phyloP scores from a whole-genome alignment of 1,140 invertebrate genomes.

The Drosophila parvula region DNA sequence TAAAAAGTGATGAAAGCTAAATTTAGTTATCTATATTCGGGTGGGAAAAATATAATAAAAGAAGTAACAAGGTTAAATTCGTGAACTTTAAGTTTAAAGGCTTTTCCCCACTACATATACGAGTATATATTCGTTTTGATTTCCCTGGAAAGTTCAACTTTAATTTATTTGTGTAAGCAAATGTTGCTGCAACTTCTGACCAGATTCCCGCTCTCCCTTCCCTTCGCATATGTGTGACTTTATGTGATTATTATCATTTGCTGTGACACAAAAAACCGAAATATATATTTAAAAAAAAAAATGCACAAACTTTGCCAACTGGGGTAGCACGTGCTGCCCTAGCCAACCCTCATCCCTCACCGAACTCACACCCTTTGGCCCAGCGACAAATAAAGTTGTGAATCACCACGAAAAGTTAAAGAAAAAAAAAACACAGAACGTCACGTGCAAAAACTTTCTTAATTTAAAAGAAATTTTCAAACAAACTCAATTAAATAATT shows the following conservation, averaged over 20 bases:
- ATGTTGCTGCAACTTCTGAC: neutral
- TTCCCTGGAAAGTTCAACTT: neutral
- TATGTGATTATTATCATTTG: conserved; percentile 61
- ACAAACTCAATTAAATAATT: conserved; percentile 83
- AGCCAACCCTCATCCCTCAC: neutral
- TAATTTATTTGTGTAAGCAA: conserved; percentile 1
- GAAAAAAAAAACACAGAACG: conserved; percentile 31
- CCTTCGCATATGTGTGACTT: conserved; percentile 62
- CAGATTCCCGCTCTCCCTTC: neutral
- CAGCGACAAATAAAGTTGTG: conserved; percentile 50
- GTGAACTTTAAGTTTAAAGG: neutral
- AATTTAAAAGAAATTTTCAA: conserved; percentile 82
- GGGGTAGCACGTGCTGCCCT: conserved; percentile 65
- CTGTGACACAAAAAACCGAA: conserved; percentile 26
- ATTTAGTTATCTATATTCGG: neutral
- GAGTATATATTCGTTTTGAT: neutral
- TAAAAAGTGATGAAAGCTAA: conserved; percentile 38
- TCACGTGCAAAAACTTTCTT: conserved; percentile 80
- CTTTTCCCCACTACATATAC: too few relatives aligned
- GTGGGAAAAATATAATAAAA: too few relatives aligned
- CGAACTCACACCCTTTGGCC: conserved; percentile 17
- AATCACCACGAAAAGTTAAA: conserved; percentile 30
- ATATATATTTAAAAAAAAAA: conserved; percentile 11
- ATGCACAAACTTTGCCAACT: conserved; percentile 52
- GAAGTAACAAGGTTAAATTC: neutral